Base-by-base conservation (phyloP, 1,140 invertebrate genomes). In the Episyrphus balteatus region DNA sequence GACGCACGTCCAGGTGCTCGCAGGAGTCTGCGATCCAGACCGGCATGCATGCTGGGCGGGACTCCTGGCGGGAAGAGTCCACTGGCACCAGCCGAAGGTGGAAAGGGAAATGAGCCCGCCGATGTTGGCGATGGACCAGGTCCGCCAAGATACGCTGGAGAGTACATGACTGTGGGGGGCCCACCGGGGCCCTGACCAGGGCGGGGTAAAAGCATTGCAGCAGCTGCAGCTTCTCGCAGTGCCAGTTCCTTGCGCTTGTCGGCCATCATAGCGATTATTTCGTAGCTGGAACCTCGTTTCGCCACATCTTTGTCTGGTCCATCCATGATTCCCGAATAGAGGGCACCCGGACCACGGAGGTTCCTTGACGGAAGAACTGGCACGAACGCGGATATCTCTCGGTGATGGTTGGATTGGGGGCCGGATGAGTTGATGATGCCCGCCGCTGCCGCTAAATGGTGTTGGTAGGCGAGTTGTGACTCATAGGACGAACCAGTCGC, bases 181-280 rank as follows among this genome's bases (percentile, higher is more conserved):
- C 65, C 53, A 49, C 41, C 13, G 15, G 71, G 68, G 0, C 66
- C 66, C 38, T 68, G 67, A 5, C 67, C 66, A 30, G 70, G 71
- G 54, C 73, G 66, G 39, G 74, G 61, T 55, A 69, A 70, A 48
- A 59, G 64, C 15, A 78, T 62, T 46, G 73, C 61, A 0, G 82
- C 72, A 34, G 82, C 72, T 3, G 78, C 80, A 42, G 80, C 81
- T 57, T 83, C 80, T 15, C 81, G 67, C 26, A 83, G 60, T 0
- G 82, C 83, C 44, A 88, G 68, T 56, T 88, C 86, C 59, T 88
- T 88, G 19, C 83, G 72, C 59, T 89, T 89, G 59, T 89, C 86
- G 0, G 83, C 83, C 84, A 89, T 87, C 79, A 88, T 87, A 17
- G 84, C 84, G 74, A 87, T 84, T 49, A 88, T 77, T 52, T 88